phyloP scores from a whole-genome alignment of 2,113 vertebrate species.

The Chlamydotis undulata region DNA sequence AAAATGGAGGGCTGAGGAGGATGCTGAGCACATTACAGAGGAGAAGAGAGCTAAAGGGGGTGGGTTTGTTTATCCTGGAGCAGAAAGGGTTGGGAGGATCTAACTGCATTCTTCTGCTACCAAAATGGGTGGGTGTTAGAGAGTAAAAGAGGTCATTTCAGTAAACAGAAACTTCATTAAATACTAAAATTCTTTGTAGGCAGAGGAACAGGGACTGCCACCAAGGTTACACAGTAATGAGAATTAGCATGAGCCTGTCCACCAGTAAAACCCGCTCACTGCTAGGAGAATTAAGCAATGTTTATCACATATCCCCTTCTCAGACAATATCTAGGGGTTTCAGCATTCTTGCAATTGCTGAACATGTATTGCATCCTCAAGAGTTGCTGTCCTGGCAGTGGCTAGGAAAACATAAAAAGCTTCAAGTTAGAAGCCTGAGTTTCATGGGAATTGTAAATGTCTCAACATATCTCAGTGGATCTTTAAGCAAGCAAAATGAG shows the following conservation, averaged over 20 bases:
- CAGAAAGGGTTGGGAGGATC: neutral
- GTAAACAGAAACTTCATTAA: neutral
- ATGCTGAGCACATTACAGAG: neutral
- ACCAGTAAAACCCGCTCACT: neutral
- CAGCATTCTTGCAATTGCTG: neutral
- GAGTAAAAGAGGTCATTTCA: neutral
- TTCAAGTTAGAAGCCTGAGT: neutral
- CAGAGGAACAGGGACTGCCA: neutral
- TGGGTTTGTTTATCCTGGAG: neutral
- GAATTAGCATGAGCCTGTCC: neutral
- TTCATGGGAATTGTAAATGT: slow-evolving; percentile 20
- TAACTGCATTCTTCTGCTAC: neutral
- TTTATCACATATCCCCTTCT: neutral
- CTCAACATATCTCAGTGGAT: neutral
- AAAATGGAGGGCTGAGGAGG: neutral
- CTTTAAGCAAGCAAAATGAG: slow-evolving; percentile 26
- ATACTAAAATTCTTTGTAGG: neutral
- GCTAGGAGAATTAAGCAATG: neutral
- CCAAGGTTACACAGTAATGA: neutral
- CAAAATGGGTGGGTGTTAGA: neutral
- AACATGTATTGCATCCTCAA: neutral
- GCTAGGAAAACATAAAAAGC: neutral
- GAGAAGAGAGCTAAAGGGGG: neutral
- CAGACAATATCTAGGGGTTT: neutral
- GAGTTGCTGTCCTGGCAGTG: neutral